Evolutionary conservation across 2,797 vertebrate species (phyloP), one percentile per base, ranked within the genome.

Genomic region (Pseudocheirus occidentalis): DNA sequence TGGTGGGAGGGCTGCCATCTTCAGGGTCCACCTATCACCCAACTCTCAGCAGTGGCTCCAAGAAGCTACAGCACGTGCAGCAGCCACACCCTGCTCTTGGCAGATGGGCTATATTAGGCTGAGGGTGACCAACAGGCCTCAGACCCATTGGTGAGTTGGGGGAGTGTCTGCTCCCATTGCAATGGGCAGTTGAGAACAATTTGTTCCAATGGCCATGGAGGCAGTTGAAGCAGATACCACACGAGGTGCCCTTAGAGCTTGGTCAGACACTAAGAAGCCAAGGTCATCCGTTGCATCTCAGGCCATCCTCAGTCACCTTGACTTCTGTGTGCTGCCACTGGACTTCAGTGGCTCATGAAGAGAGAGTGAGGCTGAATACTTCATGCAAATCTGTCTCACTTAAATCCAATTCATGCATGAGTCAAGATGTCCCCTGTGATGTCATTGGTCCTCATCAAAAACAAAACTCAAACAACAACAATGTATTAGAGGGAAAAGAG

Each of bases 401-500:
- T 40, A 81, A 81, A 81, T 81, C 66, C 0, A 2, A 40, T 73
- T 73, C 66, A 40, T 2, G 7, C 16, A 40, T 40, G 6, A 7
- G 29, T 21, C n/a, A 73, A 73, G 66, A 73, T 73, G 40, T 40
- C 14, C 40, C n/a, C 66, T 81, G n/a, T 46, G 18, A 81, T 81
- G n/a, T 40, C 66, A 21, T 10, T 24, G n/a, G 7, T 24, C n/a
- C 18, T 81, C 66, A 21, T 40, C 6, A 21, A 21, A 81, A 73
- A 81, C 18, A 81, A 81, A 46, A 7, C n/a, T 24, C 18, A 21
- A 81, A 3, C 16, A 81, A 21, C 5, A 40, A 40, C 66, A 40
- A 40, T 93, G 24, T 93, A 52, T 62, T 31, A 73, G 59, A 90
- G 95, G 66, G 94, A 31, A 55, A 29, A 18, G 16, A 90, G 91